phyloP scores from a whole-genome alignment of 2,888 invertebrate species.

The Tortrix viridana region DNA sequence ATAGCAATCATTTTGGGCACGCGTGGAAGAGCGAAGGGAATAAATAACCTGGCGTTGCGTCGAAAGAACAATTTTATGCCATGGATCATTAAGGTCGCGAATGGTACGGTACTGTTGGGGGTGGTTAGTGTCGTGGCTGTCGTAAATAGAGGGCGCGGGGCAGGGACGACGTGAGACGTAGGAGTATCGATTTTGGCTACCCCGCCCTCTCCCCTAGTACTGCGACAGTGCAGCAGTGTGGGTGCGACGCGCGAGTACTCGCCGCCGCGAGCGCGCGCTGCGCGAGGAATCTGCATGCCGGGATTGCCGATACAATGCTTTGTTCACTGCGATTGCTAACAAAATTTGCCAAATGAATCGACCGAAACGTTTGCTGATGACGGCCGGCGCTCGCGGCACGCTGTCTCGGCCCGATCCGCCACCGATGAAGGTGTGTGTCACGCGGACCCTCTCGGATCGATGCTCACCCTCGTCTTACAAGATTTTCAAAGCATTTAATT shows the following conservation, averaged over 20 bases:
- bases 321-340: conserved; percentile 57
- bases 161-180: conserved; percentile 71
- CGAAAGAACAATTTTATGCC: conserved; percentile 69
- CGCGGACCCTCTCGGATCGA: conserved; percentile 36
- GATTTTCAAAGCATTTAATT: conserved; percentile 33
- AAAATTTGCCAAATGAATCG: conserved; percentile 53
- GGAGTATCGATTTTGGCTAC: conserved; percentile 82
- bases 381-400: conserved; percentile 28
- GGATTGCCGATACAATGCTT: conserved; percentile 69
- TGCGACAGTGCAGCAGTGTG: conserved; percentile 70
- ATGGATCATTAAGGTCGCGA: conserved; percentile 71
- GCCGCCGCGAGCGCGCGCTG: conserved; percentile 56
- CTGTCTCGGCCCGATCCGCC: too few species aligned
- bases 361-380: conserved; percentile 43
- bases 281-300: conserved; percentile 54
- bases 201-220: conserved; percentile 76
- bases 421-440: conserved; percentile 31
- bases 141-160: conserved; percentile 67
- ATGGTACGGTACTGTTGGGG: conserved; percentile 75
- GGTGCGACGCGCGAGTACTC: conserved; percentile 73
- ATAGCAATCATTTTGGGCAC: conserved; percentile 49
- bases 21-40: conserved; percentile 47
- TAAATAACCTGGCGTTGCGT: conserved; percentile 47
- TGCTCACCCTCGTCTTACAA: conserved; percentile 36
- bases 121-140: conserved; percentile 77